A percentile compares a stretch with the other conserved stretches of the same genome.
phyloP scores from a whole-genome alignment of 2,888 invertebrate genomes.

The Diplazon laetatorius region DNA sequence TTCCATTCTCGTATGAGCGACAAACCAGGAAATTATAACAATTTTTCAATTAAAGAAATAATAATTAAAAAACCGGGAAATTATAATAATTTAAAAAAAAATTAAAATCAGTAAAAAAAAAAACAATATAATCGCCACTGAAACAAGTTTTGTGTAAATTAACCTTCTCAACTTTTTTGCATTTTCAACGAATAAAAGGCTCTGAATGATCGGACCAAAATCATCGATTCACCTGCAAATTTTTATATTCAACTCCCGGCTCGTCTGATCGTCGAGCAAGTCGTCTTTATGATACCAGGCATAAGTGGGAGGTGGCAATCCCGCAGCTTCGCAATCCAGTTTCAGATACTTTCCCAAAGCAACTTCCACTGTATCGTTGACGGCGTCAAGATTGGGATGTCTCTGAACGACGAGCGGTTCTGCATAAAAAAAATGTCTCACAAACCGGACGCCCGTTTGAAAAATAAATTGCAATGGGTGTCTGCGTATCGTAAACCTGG shows the following conservation, averaged over 20 bases:
- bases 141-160: too few species aligned
- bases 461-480: background rate
- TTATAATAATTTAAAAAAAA: too few species aligned
- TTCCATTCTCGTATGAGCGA: too few species aligned
- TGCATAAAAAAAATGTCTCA: constrained; percentile 43
- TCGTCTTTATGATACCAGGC: constrained; percentile 74
- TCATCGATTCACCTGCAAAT: constrained; percentile 67
- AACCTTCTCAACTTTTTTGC: too few species aligned
- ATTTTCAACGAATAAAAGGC: too few species aligned
- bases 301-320: constrained; percentile 77
- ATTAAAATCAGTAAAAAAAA: too few species aligned
- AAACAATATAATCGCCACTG: too few species aligned
- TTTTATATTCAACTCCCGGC: constrained; percentile 68
- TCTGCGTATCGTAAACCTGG: constrained; percentile 69
- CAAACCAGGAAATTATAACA: too few species aligned
- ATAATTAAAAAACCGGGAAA: too few species aligned
- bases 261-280: constrained; percentile 65
- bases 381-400: constrained; percentile 70
- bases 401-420: constrained; percentile 71
- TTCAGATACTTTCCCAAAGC: constrained; percentile 67
- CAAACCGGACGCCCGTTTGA: background rate
- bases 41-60: too few species aligned
- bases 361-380: constrained; percentile 58
- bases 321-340: constrained; percentile 74
- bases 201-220: background rate